Conservation (phyloP, 2,113 vertebrate species). For the Abramis brama region DNA sequence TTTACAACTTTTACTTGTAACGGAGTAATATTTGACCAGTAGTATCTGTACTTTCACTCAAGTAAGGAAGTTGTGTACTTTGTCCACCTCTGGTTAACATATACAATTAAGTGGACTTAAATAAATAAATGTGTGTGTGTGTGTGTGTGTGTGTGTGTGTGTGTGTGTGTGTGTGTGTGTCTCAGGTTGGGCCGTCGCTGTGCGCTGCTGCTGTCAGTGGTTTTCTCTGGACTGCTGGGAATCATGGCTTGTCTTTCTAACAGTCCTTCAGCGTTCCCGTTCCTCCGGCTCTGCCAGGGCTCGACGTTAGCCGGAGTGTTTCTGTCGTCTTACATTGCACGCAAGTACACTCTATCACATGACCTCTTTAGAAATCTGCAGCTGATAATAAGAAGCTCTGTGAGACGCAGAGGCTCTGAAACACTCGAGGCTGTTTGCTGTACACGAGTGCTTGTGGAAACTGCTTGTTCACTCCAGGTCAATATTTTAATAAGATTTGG, state of each 20-base stretch:
- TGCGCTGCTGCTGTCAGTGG: constrained; percentile 75
- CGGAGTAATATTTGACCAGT: no score
- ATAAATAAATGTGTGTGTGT: no score
- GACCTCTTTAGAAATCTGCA: neutral
- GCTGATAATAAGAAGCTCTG: neutral
- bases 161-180: no score
- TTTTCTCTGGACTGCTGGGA: constrained; percentile 78
- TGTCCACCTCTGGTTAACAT: no score
- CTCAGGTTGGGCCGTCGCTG: constrained; percentile 81
- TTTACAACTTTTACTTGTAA: no score
- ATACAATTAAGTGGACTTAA: no score
- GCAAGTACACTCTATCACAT: constrained; percentile 65
- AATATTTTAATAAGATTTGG: neutral
- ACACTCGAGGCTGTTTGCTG: neutral
- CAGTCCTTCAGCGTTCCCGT: constrained; percentile 71
- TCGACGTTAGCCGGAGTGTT: constrained; percentile 79
- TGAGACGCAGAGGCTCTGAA: neutral
- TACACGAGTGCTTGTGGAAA: neutral
- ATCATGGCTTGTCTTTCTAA: constrained; percentile 74
- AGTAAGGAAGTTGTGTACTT: no score
- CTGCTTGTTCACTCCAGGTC: neutral
- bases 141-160: no score
- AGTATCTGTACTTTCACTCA: no score
- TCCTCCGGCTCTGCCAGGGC: constrained; percentile 78
- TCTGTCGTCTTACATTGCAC: constrained; percentile 81